Evolutionary conservation across 2,797 vertebrate species (phyloP).

Genomic region (Periparus ater): DNA sequence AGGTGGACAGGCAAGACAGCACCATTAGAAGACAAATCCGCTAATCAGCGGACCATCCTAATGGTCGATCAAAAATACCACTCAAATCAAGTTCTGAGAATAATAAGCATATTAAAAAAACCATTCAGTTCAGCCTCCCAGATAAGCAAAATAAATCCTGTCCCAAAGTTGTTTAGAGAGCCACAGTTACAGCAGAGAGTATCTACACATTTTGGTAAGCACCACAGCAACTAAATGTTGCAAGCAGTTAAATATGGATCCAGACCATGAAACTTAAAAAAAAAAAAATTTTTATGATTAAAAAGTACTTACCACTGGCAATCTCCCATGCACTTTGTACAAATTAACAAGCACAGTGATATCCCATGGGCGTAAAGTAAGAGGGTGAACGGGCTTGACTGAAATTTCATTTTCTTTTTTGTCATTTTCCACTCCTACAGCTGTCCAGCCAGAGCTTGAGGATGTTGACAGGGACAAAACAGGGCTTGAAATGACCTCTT

Average conservation of each 20-base stretch:
- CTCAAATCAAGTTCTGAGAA: neutral
- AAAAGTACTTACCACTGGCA: slow-evolving; percentile 86
- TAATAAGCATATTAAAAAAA: neutral
- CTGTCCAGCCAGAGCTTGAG: slow-evolving; percentile 92
- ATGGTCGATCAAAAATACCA: neutral
- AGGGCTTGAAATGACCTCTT: slow-evolving; percentile 90
- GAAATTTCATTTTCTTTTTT: slow-evolving; percentile 77
- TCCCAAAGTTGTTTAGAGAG: neutral
- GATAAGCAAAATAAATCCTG: neutral
- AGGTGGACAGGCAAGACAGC: neutral
- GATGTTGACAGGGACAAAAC: slow-evolving; percentile 91
- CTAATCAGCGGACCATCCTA: neutral
- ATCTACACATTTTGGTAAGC: neutral
- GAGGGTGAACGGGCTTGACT: slow-evolving; percentile 82
- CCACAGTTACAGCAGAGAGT: neutral
- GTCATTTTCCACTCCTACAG: slow-evolving; percentile 86
- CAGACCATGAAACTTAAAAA: neutral
- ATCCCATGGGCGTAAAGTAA: slow-evolving; percentile 94
- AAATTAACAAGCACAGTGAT: slow-evolving; percentile 97
- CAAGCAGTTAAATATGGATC: neutral
- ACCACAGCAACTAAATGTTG: neutral
- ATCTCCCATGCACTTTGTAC: slow-evolving; percentile 96
- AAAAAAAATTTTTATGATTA: neutral
- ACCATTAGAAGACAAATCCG: neutral
- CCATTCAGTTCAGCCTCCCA: neutral